Percentiles rank a stretch among this genome's conserved stretches.
phyloP scores from a whole-genome alignment of 2,888 invertebrate species.

The Hydropsyche betteni region DNA sequence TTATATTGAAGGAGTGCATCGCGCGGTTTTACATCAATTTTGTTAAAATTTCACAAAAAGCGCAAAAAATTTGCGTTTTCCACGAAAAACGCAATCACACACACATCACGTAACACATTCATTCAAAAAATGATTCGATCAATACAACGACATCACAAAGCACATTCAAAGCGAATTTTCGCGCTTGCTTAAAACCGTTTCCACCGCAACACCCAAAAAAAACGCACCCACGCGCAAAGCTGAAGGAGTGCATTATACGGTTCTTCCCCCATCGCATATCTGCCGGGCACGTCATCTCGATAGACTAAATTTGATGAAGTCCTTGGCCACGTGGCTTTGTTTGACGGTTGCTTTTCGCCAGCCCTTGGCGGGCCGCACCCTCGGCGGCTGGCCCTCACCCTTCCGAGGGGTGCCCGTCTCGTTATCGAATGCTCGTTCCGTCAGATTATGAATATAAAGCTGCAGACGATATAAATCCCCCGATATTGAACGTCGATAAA shows the following conservation, averaged over 20 bases:
- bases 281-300: conserved; percentile 43
- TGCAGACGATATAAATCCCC: neutral
- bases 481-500: neutral
- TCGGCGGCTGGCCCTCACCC: conserved; percentile 4
- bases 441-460: conserved; percentile 28
- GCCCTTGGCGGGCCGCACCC: neutral
- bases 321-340: conserved; percentile 49
- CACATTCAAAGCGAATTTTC: too few relatives aligned
- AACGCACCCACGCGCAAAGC: too few relatives aligned
- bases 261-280: conserved; percentile 37
- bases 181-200: too few relatives aligned
- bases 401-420: conserved; percentile 30
- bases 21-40: too few relatives aligned
- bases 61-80: too few relatives aligned
- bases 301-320: conserved; percentile 49
- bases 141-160: too few relatives aligned
- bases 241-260: conserved; percentile 13
- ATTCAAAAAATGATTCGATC: too few relatives aligned
- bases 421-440: conserved; percentile 37
- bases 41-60: too few relatives aligned
- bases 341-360: conserved; percentile 37
- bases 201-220: too few relatives aligned
- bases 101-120: too few relatives aligned
- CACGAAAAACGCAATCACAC: too few relatives aligned
- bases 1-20: neutral